These are phyloP conservation scores for Leptobrachium ailaonicum DNA, from an alignment of 2,113 vertebrate genomes.

Conservation along the genomic window DNA sequence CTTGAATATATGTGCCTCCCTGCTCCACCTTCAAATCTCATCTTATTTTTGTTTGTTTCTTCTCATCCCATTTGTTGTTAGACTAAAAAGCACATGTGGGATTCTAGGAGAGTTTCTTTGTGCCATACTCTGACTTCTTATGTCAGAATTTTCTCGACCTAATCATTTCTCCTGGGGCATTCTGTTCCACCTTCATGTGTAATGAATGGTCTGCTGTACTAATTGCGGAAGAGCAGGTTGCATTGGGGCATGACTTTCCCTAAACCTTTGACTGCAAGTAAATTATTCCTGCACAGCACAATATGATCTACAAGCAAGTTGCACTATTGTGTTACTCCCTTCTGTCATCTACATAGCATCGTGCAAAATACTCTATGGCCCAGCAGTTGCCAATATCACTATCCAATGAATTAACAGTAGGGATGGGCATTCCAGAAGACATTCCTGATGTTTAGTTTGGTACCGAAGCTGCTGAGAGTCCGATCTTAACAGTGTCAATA, in stretches of 20 bases:
- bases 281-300: constrained; percentile 27
- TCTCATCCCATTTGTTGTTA: not conserved
- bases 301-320: constrained; percentile 28
- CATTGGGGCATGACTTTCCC: not conserved
- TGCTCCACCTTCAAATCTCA: not conserved
- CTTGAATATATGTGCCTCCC: constrained; percentile 22
- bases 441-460: not conserved
- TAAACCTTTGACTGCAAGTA: not conserved
- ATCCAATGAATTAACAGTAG: not conserved
- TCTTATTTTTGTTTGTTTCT: not conserved
- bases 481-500: not conserved
- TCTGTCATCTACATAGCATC: not conserved
- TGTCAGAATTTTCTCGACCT: constrained; percentile 5
- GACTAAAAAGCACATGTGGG: constrained; percentile 38
- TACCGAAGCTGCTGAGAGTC: not conserved
- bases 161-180: not conserved
- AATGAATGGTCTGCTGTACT: not conserved
- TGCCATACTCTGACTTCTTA: constrained; percentile 19
- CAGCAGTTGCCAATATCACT: not conserved
- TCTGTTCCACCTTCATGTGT: not conserved
- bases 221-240: not conserved
- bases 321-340: constrained; percentile 11
- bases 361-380: not conserved
- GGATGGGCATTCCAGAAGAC: not conserved
- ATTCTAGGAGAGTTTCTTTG: constrained; percentile 27